phyloP scores from a whole-genome alignment of 2,888 invertebrate species.

The Hyalella azteca region DNA sequence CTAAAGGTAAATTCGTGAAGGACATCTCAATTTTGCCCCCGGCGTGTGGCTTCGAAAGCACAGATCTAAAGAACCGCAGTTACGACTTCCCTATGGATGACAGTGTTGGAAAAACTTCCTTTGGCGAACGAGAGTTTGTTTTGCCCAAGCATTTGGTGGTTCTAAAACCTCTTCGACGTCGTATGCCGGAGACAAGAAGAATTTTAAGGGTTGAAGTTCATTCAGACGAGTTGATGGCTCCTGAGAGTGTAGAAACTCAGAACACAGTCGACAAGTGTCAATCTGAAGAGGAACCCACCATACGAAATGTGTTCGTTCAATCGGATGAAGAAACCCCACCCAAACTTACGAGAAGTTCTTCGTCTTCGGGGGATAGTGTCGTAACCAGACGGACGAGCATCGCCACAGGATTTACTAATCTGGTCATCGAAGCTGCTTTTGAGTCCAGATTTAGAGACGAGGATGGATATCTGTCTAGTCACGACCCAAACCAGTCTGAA shows the following conservation, averaged over 20 bases:
- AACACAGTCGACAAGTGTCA: not conserved
- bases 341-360: not conserved
- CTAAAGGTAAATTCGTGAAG: not conserved
- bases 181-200: not conserved
- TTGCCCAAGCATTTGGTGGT: not conserved
- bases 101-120: not conserved
- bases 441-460: constrained; percentile 6
- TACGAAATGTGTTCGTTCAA: not conserved
- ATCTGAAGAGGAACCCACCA: not conserved
- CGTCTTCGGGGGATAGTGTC: not conserved
- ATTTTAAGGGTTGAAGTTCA: constrained; percentile 3
- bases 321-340: not conserved
- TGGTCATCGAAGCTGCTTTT: constrained; percentile 37
- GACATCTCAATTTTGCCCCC: not conserved
- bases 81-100: not conserved
- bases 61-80: not conserved
- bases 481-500: not conserved
- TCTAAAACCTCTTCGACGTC: not conserved
- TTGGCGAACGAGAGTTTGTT: constrained; percentile 6
- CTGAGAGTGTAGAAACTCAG: not conserved
- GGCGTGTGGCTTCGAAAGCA: not conserved
- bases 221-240: not conserved
- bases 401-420: constrained; percentile 19
- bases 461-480: not conserved
- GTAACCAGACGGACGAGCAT: not conserved